Evolutionary conservation across 2,797 vertebrate species (phyloP), one percentile per base, ranked within the genome.

Genomic region (Sylvia borin): DNA sequence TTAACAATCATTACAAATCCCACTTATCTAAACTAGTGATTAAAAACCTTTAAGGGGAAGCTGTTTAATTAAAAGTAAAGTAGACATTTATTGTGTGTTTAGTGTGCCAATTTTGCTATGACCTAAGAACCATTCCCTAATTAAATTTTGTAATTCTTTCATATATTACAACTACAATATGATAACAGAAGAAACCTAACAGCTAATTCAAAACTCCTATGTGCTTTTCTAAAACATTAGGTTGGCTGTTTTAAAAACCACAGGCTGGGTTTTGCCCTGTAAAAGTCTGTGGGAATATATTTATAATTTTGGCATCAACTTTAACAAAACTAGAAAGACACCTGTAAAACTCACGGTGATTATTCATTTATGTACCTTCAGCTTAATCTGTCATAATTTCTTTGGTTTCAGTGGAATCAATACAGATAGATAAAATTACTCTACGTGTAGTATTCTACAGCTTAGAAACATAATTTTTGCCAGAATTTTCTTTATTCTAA

Each of bases 11-110:
- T 38, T 91, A 82, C 68, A 89, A 96, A 92, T 93, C 71, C 92
- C 95, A 94, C 96, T 92, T 96, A 95, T 93, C 92, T 91, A 88
- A 96, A 96, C 86, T 55, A 88, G 94, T 82, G 78, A 95, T 92
- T 92, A 95, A 93, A 96, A 95, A 82, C 90, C 83, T 97, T 82
- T 87, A 72, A 93, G 81, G 54, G 65, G 53, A 91, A 92, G 89
- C 77, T 79, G 92, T 89, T 96, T 93, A 96, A 96, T 97, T 95
- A 95, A 96, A 96, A 97, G 85, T 85, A 95, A 96, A 94, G 95
- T 47, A 93, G 94, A 96, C 91, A 66, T 90, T 88, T 88, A 83
- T 74, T 86, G 89, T 83, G 87, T 77, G 82, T 90, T 93, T 91
- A 73, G 74, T 34, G 47, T 90, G 72, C 71, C 81, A 89, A 64